Evolutionary conservation across 2,113 vertebrate genomes (phyloP).

Genomic region (Callocephalon fimbriatum): DNA sequence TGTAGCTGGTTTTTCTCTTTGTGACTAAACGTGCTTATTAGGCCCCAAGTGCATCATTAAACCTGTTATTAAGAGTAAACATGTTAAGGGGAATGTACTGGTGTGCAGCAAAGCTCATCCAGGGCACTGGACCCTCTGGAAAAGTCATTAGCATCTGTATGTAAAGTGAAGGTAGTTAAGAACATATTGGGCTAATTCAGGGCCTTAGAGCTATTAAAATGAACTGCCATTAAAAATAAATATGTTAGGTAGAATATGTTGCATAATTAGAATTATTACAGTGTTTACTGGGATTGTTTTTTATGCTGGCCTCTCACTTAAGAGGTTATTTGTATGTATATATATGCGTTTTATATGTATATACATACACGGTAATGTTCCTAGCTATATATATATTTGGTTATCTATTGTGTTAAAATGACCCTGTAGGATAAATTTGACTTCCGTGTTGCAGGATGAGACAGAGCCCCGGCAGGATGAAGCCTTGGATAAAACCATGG

Average conservation of each 20-base stretch:
- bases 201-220: slow-evolving; percentile 66
- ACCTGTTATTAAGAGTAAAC: slow-evolving; percentile 61
- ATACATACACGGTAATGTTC: not conserved
- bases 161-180: slow-evolving; percentile 43
- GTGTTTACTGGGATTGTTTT: slow-evolving; percentile 13
- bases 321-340: not conserved
- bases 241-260: slow-evolving; percentile 38
- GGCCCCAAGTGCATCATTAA: slow-evolving; percentile 61
- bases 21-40: slow-evolving; percentile 57
- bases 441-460: slow-evolving; percentile 36
- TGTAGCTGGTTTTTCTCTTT: slow-evolving; percentile 59
- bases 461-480: not conserved
- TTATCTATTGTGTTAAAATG: slow-evolving; percentile 17
- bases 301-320: not conserved
- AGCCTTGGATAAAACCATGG: not conserved
- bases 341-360: not conserved
- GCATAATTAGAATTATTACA: slow-evolving; percentile 54
- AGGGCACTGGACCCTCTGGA: slow-evolving; percentile 46
- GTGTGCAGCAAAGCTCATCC: slow-evolving; percentile 1
- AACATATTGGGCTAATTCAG: slow-evolving; percentile 67
- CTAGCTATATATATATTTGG: not conserved
- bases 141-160: slow-evolving; percentile 62
- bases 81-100: not conserved
- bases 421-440: not conserved
- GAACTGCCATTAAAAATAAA: slow-evolving; percentile 62